Percentiles rank a stretch among this genome's conserved stretches.
Evolutionary conservation across 2,888 invertebrate genomes (phyloP).

Genomic region (Aricia artaxerxes): DNA sequence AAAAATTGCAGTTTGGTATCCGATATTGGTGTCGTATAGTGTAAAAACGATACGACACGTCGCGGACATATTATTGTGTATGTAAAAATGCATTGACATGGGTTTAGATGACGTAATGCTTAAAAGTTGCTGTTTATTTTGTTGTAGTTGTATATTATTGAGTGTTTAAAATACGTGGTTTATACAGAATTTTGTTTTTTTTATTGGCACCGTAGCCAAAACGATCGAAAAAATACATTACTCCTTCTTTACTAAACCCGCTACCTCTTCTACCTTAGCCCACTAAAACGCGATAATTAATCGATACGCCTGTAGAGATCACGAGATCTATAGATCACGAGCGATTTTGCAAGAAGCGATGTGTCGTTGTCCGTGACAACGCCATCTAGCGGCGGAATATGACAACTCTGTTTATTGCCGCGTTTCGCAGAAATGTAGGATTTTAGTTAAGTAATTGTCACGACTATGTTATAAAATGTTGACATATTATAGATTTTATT

Average conservation of each 20-base stretch:
- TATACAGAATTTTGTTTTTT: no score
- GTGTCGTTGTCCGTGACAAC: not conserved
- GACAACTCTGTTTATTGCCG: not conserved
- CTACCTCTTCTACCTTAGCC: slow-evolving; percentile 32
- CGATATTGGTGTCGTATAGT: no score
- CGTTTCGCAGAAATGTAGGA: not conserved
- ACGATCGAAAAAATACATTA: not conserved
- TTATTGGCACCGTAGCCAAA: no score
- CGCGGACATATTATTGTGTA: no score
- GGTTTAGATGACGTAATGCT: no score
- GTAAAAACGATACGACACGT: no score
- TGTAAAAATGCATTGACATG: no score
- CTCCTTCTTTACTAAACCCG: slow-evolving; percentile 9
- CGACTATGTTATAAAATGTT: not conserved
- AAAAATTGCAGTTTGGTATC: no score
- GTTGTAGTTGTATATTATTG: no score
- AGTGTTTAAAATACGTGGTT: no score
- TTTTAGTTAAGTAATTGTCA: not conserved
- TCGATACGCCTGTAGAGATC: slow-evolving; percentile 39
- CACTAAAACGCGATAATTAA: slow-evolving; percentile 38
- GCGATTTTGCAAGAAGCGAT: slow-evolving; percentile 37
- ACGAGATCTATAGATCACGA: slow-evolving; percentile 38
- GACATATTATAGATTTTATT: no score
- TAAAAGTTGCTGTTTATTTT: no score
- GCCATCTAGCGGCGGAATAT: slow-evolving; percentile 1